Evolutionary conservation across 2,113 vertebrate species (phyloP).

Genomic region (Corythornis vintsioides): DNA sequence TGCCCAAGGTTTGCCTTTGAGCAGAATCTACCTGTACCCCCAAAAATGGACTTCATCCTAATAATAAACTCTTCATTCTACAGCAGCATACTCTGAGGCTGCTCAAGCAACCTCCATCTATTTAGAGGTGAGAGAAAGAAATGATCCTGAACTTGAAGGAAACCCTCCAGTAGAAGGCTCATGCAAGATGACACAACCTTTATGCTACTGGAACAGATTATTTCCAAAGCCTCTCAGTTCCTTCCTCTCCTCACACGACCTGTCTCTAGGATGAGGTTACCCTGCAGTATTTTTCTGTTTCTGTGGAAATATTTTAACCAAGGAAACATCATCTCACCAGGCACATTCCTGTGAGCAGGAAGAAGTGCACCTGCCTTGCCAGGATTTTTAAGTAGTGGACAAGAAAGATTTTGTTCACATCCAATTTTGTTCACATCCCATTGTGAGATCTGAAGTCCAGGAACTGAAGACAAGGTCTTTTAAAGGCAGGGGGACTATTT

Average conservation of each 20-base stretch:
- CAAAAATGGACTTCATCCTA: not conserved
- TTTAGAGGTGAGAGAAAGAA: not conserved
- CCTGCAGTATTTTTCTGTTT: not conserved
- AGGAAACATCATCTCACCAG: not conserved
- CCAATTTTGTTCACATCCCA: not conserved
- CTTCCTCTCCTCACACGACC: rapidly evolving
- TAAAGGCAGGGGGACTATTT: not conserved
- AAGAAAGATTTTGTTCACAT: not conserved
- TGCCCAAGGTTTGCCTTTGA: not conserved
- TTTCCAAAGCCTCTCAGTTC: slow-evolving; percentile 35
- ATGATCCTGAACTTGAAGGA: slow-evolving; percentile 48
- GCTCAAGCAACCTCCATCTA: not conserved
- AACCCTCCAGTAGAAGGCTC: not conserved
- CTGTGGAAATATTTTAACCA: not conserved
- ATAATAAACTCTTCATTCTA: not conserved
- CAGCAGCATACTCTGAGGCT: not conserved
- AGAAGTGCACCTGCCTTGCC: not conserved
- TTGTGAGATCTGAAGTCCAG: not conserved
- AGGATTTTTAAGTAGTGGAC: not conserved
- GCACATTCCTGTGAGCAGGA: not conserved
- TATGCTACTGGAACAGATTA: not conserved
- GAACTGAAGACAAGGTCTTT: not conserved
- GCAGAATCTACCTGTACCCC: not conserved
- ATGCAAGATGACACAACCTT: not conserved
- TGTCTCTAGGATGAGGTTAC: not conserved